Percentiles rank a stretch among this genome's conserved stretches.
Evolutionary conservation across 2,797 vertebrate genomes (phyloP).

Genomic region (Macrochelys suwanniensis): DNA sequence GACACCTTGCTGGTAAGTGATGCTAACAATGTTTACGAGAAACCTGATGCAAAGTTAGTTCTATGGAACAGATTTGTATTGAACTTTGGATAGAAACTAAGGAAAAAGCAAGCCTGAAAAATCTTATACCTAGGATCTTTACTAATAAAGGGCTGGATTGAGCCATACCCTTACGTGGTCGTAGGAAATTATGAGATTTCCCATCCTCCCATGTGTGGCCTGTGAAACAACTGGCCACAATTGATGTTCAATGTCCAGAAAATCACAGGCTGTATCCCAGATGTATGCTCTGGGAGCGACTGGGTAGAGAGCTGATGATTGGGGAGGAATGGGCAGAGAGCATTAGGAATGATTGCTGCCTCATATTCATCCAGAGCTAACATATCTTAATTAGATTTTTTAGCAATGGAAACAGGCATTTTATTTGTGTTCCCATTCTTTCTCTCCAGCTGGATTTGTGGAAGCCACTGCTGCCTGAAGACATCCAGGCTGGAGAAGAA

Average conservation of each 20-base stretch:
- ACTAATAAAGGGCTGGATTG: neutral
- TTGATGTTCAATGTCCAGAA: neutral
- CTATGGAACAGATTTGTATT: neutral
- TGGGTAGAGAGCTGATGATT: neutral
- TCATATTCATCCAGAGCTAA: constrained; percentile 8
- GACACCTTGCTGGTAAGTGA: constrained; percentile 41
- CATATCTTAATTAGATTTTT: neutral
- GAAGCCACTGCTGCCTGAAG: constrained; percentile 52
- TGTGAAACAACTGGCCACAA: neutral
- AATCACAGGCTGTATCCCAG: neutral
- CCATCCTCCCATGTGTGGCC: neutral
- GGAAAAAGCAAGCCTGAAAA: neutral
- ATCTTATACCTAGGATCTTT: neutral
- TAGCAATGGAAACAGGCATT: constrained; percentile 8
- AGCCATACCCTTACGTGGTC: neutral
- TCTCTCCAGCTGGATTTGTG: constrained; percentile 61
- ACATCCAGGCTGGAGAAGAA: constrained; percentile 36
- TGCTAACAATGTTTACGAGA: neutral
- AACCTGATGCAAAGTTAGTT: neutral
- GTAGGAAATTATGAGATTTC: neutral
- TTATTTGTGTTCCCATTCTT: constrained; percentile 32
- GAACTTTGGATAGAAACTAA: neutral
- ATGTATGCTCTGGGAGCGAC: neutral
- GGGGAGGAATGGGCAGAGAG: neutral
- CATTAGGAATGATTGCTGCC: constrained; percentile 5